phyloP scores from a whole-genome alignment of 2,113 vertebrate genomes.

The Acrocephalus arundinaceus region DNA sequence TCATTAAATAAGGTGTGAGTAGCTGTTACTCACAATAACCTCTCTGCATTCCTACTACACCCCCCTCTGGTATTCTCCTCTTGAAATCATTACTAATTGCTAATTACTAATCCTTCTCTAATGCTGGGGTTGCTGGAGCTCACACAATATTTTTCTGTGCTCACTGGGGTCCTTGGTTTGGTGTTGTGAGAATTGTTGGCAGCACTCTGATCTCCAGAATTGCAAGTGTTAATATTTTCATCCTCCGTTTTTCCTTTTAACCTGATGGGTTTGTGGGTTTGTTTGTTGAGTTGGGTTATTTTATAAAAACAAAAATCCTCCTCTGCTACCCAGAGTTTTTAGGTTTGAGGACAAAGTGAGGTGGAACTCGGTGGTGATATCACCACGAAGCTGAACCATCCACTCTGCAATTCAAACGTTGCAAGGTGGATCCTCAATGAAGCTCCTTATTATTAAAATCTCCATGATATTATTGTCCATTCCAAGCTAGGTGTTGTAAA shows the following conservation, averaged over 20 bases:
- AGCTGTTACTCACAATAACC: neutral
- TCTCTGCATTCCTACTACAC: neutral
- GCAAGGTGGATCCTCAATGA: neutral
- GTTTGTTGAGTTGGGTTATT: neutral
- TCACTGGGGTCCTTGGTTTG: neutral
- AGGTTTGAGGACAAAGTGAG: neutral
- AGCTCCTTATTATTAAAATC: neutral
- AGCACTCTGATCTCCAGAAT: neutral
- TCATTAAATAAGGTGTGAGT: neutral
- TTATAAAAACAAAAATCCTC: neutral
- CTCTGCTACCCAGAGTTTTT: neutral
- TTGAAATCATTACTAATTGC: neutral
- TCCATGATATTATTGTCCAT: neutral
- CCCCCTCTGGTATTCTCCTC: neutral
- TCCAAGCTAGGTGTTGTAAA: neutral
- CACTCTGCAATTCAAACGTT: neutral
- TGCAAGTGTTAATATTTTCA: neutral
- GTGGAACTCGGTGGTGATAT: neutral
- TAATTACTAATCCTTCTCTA: neutral
- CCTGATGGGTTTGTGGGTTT: neutral
- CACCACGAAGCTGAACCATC: neutral
- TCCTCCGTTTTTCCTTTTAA: neutral
- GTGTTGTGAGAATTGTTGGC: neutral
- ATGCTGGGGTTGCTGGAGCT: neutral
- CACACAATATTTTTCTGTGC: neutral